Conservation (phyloP, 2,797 vertebrate species). For the Hippocampus kuda region DNA sequence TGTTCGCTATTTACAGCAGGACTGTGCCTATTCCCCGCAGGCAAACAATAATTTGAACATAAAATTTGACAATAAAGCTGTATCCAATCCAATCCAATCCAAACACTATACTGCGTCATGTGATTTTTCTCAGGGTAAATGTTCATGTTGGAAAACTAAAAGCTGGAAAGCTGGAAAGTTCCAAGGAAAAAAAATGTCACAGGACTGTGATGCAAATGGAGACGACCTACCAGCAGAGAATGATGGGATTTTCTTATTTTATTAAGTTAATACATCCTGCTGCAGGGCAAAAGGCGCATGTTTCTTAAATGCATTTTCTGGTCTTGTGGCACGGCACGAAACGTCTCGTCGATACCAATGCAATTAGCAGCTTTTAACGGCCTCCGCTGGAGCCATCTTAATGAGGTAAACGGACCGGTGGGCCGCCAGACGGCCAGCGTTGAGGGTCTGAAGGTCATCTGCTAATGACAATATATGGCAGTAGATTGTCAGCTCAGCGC, state of each 20-base stretch:
- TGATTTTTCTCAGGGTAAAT: no score
- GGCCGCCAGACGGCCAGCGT: constrained; percentile 37
- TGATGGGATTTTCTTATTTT: not conserved
- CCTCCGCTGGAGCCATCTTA: constrained; percentile 14
- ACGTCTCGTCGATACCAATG: not conserved
- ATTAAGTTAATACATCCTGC: not conserved
- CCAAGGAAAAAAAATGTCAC: not conserved
- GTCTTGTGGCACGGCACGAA: not conserved
- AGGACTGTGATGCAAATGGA: not conserved
- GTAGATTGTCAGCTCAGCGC: constrained; percentile 57
- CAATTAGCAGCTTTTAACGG: not conserved
- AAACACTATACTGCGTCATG: no score
- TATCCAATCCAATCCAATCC: no score
- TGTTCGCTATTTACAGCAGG: no score
- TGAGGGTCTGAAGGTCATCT: constrained; percentile 60
- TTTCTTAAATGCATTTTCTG: not conserved
- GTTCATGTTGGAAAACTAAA: no score
- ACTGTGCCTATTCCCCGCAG: no score
- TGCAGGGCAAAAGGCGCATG: not conserved
- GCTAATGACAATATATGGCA: constrained; percentile 61
- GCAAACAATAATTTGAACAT: no score
- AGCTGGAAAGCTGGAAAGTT: no score
- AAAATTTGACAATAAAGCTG: no score
- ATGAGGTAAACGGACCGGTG: constrained; percentile 44
- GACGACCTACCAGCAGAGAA: not conserved